Percentiles rank a stretch among this genome's conserved stretches.
Conservation (phyloP, 2,797 vertebrate species). For the Hephaestus fuliginosus region DNA sequence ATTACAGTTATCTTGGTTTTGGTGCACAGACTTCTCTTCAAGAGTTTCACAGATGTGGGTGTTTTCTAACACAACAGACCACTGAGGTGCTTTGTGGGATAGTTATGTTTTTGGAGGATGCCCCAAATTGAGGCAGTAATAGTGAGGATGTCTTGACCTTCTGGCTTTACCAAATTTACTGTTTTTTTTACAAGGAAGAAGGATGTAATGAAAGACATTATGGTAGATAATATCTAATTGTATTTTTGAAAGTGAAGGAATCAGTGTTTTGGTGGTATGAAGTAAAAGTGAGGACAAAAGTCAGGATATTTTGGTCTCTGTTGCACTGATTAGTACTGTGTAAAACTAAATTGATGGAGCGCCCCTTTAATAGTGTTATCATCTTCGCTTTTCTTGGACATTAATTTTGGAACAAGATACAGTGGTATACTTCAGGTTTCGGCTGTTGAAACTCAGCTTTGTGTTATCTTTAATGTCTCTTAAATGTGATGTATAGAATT, state of each 20-base stretch:
- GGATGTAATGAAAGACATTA: not conserved
- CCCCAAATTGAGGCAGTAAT: not conserved
- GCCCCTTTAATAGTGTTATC: constrained; percentile 2
- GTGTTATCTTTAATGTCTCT: not conserved
- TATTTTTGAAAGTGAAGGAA: constrained; percentile 21
- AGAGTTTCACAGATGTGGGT: not conserved
- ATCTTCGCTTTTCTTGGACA: not conserved
- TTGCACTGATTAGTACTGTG: not conserved
- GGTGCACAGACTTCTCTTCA: too few relatives aligned
- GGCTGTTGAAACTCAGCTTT: not conserved
- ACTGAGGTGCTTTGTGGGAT: not conserved
- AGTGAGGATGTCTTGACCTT: not conserved
- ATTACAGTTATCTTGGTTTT: not conserved
- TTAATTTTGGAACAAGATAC: not conserved
- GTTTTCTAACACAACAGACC: not conserved
- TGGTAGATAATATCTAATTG: not conserved
- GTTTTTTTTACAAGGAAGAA: not conserved
- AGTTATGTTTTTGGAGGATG: not conserved
- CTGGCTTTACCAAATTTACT: not conserved
- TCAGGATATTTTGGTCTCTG: not conserved
- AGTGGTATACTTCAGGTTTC: not conserved
- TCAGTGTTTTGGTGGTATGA: not conserved
- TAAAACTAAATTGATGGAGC: not conserved
- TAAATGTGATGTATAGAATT: not conserved
- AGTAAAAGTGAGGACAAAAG: not conserved